Percentiles rank a stretch among this genome's conserved stretches.
These are phyloP conservation scores for Sparus aurata DNA, from an alignment of 2,797 vertebrate genomes.

Conservation along the genomic window DNA sequence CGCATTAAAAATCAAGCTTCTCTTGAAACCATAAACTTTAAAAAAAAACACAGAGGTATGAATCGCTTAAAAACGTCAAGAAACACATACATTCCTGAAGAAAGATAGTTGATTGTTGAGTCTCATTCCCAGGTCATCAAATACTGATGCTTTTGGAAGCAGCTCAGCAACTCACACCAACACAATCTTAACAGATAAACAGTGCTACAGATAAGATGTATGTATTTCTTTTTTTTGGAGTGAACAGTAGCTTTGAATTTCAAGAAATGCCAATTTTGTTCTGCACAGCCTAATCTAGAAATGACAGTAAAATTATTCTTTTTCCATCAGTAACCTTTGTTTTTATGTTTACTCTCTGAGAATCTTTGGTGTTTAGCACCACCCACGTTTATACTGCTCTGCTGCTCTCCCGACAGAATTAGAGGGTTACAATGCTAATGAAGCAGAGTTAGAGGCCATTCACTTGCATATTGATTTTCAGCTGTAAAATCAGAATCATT, in stretches of 20 bases:
- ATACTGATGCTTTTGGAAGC: no score
- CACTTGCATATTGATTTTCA: constrained; percentile 43
- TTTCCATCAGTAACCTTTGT: neutral
- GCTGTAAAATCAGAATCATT: constrained; percentile 19
- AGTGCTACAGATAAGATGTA: no score
- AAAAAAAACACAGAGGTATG: neutral
- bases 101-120: no score
- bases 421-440: constrained; percentile 50
- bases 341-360: neutral
- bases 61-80: neutral
- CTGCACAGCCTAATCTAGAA: neutral
- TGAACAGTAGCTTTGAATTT: neutral
- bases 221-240: no score
- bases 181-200: no score
- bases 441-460: constrained; percentile 27
- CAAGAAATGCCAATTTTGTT: neutral
- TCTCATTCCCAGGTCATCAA: no score
- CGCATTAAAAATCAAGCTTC: neutral
- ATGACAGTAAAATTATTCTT: neutral
- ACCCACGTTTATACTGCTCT: neutral
- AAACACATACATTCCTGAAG: no score
- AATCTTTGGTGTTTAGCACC: constrained; percentile 1
- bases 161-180: no score
- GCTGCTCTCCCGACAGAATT: constrained; percentile 30
- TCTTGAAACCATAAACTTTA: neutral